Evolutionary conservation across 2,797 vertebrate species (phyloP).

Genomic region (Typhlichthys eigenmanni): DNA sequence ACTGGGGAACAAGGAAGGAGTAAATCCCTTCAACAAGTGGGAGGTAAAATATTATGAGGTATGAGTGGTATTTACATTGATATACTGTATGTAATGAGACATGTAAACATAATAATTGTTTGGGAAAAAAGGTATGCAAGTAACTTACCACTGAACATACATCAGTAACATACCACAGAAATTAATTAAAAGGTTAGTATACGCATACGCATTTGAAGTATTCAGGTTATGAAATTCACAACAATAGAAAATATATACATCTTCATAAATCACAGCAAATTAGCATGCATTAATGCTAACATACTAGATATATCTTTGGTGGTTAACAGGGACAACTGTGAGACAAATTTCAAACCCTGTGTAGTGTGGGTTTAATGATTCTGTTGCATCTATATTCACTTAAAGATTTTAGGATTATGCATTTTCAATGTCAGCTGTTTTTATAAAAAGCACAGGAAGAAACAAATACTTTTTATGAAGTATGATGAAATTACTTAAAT

Average conservation of each 20-base stretch:
- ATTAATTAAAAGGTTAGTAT: constrained; percentile 9
- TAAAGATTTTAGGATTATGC: not conserved
- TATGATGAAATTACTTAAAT: too few species aligned
- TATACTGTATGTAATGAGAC: constrained; percentile 37
- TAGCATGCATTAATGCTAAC: constrained; percentile 24
- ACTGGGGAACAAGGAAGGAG: constrained; percentile 42
- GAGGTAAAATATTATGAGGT: constrained; percentile 74
- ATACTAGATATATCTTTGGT: constrained; percentile 62
- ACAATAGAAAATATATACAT: constrained; percentile 41
- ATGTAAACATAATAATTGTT: constrained; percentile 52
- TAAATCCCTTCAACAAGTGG: constrained; percentile 55
- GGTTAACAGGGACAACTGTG: constrained; percentile 28
- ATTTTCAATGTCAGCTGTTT: constrained; percentile 1
- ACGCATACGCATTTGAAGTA: constrained; percentile 22
- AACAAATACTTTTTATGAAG: too few species aligned
- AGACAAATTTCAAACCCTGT: not conserved
- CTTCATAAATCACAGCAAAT: constrained; percentile 33
- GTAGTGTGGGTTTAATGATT: constrained; percentile 7
- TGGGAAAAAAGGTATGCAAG: not conserved
- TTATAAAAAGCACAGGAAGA: too few species aligned
- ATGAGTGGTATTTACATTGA: constrained; percentile 53
- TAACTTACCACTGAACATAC: not conserved
- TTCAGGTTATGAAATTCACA: constrained; percentile 34
- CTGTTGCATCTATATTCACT: not conserved
- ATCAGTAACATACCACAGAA: constrained; percentile 23